phyloP scores from a whole-genome alignment of 2,113 vertebrate species.

The Penelope pileata region DNA sequence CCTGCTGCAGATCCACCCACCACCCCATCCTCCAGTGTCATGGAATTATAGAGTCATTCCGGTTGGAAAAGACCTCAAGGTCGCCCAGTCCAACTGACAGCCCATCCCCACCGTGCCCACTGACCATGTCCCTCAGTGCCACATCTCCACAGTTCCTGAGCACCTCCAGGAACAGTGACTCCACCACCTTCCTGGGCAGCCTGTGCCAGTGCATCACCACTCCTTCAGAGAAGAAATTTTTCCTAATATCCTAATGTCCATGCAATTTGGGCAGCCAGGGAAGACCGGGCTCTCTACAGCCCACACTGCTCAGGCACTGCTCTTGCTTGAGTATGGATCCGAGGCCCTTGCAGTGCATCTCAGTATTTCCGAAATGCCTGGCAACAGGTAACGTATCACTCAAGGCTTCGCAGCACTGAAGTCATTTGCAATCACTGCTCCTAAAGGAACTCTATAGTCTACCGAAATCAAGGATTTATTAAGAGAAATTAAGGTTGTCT shows the following conservation, averaged over 20 bases:
- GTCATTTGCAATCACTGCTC: background rate
- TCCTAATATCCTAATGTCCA: background rate
- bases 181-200: no score
- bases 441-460: background rate
- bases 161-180: no score
- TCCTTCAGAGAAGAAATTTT: no score
- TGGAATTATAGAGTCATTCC: no score
- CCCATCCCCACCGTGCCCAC: no score
- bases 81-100: no score
- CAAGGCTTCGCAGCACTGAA: background rate
- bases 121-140: no score
- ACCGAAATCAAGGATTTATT: background rate
- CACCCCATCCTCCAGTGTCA: no score
- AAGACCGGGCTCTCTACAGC: background rate
- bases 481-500: background rate
- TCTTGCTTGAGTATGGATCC: background rate
- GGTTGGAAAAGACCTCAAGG: no score
- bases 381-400: rapidly evolving
- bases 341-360: background rate
- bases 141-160: no score
- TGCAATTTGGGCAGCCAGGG: background rate
- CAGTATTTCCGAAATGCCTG: background rate
- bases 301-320: background rate
- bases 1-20: background rate
- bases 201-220: no score